Conservation (phyloP, 2,113 vertebrate species). For the Cynopterus brachyotis region DNA sequence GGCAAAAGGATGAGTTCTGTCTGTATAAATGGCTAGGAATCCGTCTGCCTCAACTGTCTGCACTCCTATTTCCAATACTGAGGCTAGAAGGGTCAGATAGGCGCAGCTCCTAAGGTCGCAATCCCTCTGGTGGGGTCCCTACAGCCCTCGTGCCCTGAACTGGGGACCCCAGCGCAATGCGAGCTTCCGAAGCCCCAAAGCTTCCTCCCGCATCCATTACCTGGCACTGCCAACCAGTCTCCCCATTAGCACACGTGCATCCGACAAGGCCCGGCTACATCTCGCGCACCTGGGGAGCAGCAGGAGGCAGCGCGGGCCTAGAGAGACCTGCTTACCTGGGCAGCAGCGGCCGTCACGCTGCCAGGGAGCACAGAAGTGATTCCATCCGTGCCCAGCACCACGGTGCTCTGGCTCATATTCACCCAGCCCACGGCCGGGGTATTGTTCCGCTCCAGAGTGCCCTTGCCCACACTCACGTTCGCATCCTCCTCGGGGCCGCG, state of each 20-base stretch:
- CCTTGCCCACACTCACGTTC: constrained; percentile 85
- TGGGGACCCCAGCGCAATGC: constrained; percentile 47
- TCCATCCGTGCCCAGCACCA: constrained; percentile 95
- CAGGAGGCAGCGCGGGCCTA: neutral
- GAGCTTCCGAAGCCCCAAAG: constrained; percentile 75
- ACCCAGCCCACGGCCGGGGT: constrained; percentile 89
- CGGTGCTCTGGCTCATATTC: constrained; percentile 95
- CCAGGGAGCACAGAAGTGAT: constrained; percentile 93
- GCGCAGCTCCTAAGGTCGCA: neutral
- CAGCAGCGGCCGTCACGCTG: constrained; percentile 66
- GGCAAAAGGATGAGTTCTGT: neutral
- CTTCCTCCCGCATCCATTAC: constrained; percentile 51
- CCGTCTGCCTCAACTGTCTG: neutral
- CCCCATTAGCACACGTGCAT: constrained; percentile 77
- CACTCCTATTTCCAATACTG: neutral
- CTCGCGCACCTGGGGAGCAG: neutral
- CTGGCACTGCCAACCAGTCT: constrained; percentile 56
- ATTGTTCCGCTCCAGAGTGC: constrained; percentile 90
- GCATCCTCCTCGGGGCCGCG: constrained; percentile 81
- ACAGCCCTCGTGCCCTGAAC: constrained; percentile 10
- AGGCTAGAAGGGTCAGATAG: neutral
- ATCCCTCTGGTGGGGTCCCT: neutral
- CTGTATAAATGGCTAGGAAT: neutral
- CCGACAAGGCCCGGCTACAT: constrained; percentile 27
- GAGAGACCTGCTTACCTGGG: constrained; percentile 88